Conservation (phyloP, 2,888 invertebrate genomes). For the Hoplodrina blanda region DNA sequence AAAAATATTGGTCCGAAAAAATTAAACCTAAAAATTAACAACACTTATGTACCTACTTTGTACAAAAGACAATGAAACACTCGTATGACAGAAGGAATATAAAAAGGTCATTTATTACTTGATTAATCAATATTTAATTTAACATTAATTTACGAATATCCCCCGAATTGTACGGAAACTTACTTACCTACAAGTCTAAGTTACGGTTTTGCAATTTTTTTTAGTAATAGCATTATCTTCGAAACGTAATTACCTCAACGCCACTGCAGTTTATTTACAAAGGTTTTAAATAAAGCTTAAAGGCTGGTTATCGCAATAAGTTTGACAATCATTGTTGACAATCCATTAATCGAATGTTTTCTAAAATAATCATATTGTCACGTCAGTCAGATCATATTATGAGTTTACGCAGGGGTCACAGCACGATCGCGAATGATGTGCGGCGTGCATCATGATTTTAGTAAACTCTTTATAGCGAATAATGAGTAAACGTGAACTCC, state of each 20-base stretch:
- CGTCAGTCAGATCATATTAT: conserved; percentile 76
- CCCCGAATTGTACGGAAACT: conserved; percentile 5
- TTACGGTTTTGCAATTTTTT: conserved; percentile 19
- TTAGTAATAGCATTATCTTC: conserved; percentile 32
- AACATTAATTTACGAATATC: neutral
- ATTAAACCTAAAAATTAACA: neutral
- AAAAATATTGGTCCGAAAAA: neutral
- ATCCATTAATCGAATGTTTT: conserved; percentile 34
- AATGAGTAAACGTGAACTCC: conserved; percentile 79
- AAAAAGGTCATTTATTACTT: conserved; percentile 9
- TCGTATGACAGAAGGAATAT: neutral
- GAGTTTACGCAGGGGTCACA: conserved; percentile 77
- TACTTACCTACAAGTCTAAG: conserved; percentile 24
- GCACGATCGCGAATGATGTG: conserved; percentile 72
- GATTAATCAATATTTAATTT: conserved; percentile 3
- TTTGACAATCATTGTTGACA: conserved; percentile 16
- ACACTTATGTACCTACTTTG: neutral
- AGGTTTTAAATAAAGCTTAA: conserved; percentile 26
- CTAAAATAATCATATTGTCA: conserved; percentile 72
- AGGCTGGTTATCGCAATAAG: conserved; percentile 23
- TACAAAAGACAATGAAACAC: conserved; percentile 26
- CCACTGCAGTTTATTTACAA: conserved; percentile 41
- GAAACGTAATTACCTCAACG: conserved; percentile 57
- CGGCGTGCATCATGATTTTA: conserved; percentile 76
- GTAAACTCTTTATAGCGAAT: conserved; percentile 57